These are phyloP conservation scores for Orthonychiurus folsomi DNA, from an alignment of 2,888 invertebrate genomes.

Conservation along the genomic window DNA sequence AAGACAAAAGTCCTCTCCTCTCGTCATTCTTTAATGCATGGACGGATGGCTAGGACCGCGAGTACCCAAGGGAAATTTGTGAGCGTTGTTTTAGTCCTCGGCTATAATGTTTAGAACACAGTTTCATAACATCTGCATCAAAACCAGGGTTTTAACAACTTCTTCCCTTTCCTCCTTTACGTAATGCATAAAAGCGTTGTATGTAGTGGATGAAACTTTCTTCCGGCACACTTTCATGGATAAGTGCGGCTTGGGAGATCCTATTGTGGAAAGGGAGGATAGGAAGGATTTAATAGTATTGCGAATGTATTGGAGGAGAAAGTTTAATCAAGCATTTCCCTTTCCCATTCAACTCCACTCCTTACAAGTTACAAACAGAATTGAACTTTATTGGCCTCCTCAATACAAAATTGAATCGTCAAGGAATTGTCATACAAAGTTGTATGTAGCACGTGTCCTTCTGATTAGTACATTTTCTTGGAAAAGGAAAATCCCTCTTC, in stretches of 20 bases:
- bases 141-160: background rate
- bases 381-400: too few relatives aligned
- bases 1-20: background rate
- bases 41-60: background rate
- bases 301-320: background rate
- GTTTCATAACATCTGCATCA: background rate
- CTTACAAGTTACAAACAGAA: too few relatives aligned
- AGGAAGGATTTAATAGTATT: background rate
- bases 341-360: too few relatives aligned
- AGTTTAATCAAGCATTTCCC: conserved; percentile 1
- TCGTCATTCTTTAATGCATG: background rate
- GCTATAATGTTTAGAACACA: background rate
- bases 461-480: too few relatives aligned
- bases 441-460: too few relatives aligned
- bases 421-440: too few relatives aligned
- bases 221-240: background rate
- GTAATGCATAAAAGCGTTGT: too few relatives aligned
- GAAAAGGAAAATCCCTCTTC: too few relatives aligned
- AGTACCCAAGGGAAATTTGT: background rate
- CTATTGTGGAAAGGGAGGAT: too few relatives aligned
- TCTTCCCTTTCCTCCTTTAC: background rate
- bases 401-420: too few relatives aligned
- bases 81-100: background rate
- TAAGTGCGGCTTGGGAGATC: background rate
- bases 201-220: background rate